Base-by-base conservation (phyloP, 2,113 vertebrate genomes). In the Jacana jacana region DNA sequence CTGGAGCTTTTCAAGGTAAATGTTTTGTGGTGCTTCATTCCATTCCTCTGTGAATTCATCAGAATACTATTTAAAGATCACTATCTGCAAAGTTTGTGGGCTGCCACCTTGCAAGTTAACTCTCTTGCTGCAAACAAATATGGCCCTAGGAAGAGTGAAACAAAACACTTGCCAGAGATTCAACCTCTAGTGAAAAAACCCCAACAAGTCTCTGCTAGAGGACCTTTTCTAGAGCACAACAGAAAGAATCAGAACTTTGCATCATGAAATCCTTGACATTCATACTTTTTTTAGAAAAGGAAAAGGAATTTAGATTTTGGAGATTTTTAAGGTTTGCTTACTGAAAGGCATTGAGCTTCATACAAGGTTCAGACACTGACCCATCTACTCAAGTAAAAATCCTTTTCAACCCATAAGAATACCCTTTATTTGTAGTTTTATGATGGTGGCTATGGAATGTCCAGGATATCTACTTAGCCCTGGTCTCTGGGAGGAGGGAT, bases 51-150 rank as follows among this genome's bases (percentile, higher is more conserved):
- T 88, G 81, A 89, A 79, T 69, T 95, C n/a, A 71, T 86, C 68
- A 90, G 54, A 63, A 82, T 75, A 13, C 22, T 94, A 91, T 95
- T 95, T 97, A 89, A 92, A 94, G 91, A 88, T 64, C 28, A 40
- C 65, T 84, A 48, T 14, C 39, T 92, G 73, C 28, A 81, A 75
- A 89, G 31, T 69, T 49, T 88, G 86, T 86, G 64, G 85, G 82
- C 23, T 93, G 60, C 30, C 71, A 57, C 35, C 65, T 96, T 57
- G 25, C 33, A 88, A 88, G 71, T 58, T 65, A 84, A 82, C 87
- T 79, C 37, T 86, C 61, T 76, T 84, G 22, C 35, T 75, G 40
- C 35, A 93, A 92, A 77, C 17, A 90, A 81, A 57, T 52, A 86
- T 1, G 48, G 73, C 40, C 58, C 81, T 81, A n/a, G 64, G 39